Base-by-base conservation (phyloP, 2,113 vertebrate genomes). In the Bujurquina vittata region DNA sequence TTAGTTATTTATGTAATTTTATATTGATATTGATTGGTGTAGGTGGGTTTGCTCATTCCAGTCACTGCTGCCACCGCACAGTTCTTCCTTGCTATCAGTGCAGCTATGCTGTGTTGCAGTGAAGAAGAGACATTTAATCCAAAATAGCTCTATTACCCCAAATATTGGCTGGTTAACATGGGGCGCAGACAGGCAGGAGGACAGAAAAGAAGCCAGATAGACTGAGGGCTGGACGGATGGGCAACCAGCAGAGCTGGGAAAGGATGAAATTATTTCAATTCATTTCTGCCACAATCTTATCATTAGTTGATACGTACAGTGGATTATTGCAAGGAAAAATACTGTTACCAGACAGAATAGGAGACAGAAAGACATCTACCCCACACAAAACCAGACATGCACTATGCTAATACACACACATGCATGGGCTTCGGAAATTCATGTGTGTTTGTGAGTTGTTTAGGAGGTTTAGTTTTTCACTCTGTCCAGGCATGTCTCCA, bases 91-190 rank as follows among this genome's bases (percentile, higher is more conserved):
- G 15, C 35, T 72, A 37, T 69, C 77, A 55, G 54, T 31, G 2
- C 17, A 57, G 20, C 26, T 56, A 3, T 43, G 60, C 35, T 22
- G 22, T 4, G 10, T 23, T 18, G 4, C 18, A 35, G 14, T 60
- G 12, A 57, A 54, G 49, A 55, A 54, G 29, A 73, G 7, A 37
- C 35, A 10, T 18, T n/a, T 75, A 23, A 63, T 60, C 74, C 60
- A 83, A 86, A 86, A 83, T 74, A 65, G 46, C 67, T 81, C 57
- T 74, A 73, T 81, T 86, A 81, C 26, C 52, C 40, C 20, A 15
- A 57, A 63, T 61, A 77, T 62, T 67, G 46, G 54, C 55, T 11
- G 26, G 14, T 3, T 29, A 57, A 72, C 26, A n/a, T 4, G 23
- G 10, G n/a, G 37, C 20, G 62, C 75, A 65, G 87, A 37, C 81